Evolutionary conservation across 2,113 vertebrate genomes (phyloP), one percentile per base, ranked within the genome.

Genomic region (Barbus barbus): DNA sequence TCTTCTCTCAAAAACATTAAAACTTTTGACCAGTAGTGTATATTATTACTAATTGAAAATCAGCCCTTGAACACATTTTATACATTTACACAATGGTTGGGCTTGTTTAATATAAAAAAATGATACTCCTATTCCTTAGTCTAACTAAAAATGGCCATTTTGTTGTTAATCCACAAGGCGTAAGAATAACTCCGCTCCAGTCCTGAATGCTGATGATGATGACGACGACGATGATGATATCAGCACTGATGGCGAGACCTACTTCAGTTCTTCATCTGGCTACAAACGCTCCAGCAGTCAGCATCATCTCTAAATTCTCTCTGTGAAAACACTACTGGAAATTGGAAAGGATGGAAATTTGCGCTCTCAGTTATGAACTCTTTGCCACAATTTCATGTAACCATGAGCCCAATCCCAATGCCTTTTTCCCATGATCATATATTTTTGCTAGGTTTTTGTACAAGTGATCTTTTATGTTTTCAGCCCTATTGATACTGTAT

Each of bases 241-340:
- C 90, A 97, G 97, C 92, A 97, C 95, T 0, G 97, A 98, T 0
- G 96, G 96, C 6, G 97, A 98, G 9, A 97, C 94, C 41, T 95
- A 97, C 86, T 98, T 95, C 74, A 97, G 97, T 89, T 94, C 93
- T 0, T 90, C 95, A 0, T 92, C 95, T 22, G 94, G 92, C 82
- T 96, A 94, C 90, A 93, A 94, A 84, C 94, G 94, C 60, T 92
- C 95, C 83, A 89, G 93, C 7, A 96, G 94, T 92, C 95, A 97
- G 87, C 84, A 82, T 92, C 69, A 41, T 91, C 48, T 91, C 93
- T 56, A 90, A 86, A 12, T 92, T 90, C 56, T 63, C 90, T 61
- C 36, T 91, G 81, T 93, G 82, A 91, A 87, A 51, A 1, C 11
- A 53, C 41, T 36, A 26, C 33, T 12, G 44, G 73, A 11, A 7